Conservation (phyloP, 2,888 invertebrate species). For the Sthenelais limicola region DNA sequence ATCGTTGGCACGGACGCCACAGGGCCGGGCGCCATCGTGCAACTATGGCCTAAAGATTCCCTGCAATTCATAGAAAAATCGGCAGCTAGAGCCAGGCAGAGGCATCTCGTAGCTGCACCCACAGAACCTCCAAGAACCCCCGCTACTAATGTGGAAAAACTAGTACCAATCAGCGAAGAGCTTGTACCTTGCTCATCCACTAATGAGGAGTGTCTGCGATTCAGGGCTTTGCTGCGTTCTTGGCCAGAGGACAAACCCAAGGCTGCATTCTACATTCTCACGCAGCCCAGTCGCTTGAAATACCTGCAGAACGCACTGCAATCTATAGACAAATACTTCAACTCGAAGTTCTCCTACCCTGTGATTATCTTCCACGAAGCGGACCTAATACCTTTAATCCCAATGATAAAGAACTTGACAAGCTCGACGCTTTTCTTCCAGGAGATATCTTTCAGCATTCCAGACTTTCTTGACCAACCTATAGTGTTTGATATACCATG, state of each 20-base stretch:
- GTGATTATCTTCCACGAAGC: constrained; percentile 53
- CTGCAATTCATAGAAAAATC: not conserved
- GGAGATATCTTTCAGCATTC: constrained; percentile 43
- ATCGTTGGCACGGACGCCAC: not conserved
- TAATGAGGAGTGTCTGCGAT: constrained; percentile 36
- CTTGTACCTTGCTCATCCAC: not conserved
- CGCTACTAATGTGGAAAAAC: not conserved
- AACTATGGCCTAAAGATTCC: constrained; percentile 17
- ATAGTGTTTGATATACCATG: constrained; percentile 43
- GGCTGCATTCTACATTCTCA: constrained; percentile 48
- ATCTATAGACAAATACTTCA: constrained; percentile 48
- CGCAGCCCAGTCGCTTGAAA: constrained; percentile 34
- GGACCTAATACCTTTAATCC: constrained; percentile 26
- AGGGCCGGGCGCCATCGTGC: constrained; percentile 6
- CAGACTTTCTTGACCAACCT: constrained; percentile 44
- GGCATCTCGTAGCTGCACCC: not conserved
- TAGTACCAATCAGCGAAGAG: constrained; percentile 1
- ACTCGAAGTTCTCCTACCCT: constrained; percentile 49
- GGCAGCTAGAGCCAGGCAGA: not conserved
- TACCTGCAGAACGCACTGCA: constrained; percentile 33
- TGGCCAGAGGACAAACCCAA: constrained; percentile 50
- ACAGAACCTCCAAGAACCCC: not conserved
- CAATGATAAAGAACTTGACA: constrained; percentile 24
- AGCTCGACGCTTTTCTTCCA: constrained; percentile 48
- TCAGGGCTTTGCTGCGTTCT: constrained; percentile 20